Conservation (phyloP, 2,113 vertebrate genomes). For the Etia nguti region DNA sequence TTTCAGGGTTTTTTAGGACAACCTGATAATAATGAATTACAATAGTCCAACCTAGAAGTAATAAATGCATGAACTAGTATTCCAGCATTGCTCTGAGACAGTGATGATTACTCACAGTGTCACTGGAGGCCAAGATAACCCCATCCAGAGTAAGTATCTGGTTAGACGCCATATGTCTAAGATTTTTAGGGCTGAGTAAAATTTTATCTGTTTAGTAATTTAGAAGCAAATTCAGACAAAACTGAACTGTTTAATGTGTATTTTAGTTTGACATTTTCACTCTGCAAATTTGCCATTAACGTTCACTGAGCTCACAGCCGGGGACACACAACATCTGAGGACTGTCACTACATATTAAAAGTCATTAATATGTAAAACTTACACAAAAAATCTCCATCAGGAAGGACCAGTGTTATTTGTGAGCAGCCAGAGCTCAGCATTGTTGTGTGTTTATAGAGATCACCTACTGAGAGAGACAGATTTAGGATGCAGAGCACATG, state of each 20-base stretch:
- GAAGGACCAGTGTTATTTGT: not conserved
- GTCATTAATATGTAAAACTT: not conserved
- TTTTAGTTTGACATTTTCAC: not conserved
- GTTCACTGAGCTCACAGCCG: not conserved
- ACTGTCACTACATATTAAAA: not conserved
- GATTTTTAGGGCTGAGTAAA: not conserved
- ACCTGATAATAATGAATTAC: not conserved
- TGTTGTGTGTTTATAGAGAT: not conserved
- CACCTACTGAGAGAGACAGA: not conserved
- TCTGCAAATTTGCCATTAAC: not conserved
- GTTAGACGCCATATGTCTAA: not conserved
- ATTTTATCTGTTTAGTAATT: not conserved
- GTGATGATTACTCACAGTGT: not conserved
- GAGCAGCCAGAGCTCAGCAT: not conserved
- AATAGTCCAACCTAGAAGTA: not conserved
- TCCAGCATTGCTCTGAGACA: not conserved
- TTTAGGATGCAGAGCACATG: not conserved
- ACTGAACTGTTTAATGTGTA: not conserved
- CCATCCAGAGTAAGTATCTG: not conserved
- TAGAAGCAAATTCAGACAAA: not conserved
- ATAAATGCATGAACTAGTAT: not conserved
- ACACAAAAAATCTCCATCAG: not conserved
- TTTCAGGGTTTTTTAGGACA: not conserved
- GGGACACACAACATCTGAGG: not conserved
- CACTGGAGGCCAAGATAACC: not conserved